Evolutionary conservation across 2,113 vertebrate species (phyloP), one percentile per base, ranked within the genome.

Genomic region (Paralichthys olivaceus): DNA sequence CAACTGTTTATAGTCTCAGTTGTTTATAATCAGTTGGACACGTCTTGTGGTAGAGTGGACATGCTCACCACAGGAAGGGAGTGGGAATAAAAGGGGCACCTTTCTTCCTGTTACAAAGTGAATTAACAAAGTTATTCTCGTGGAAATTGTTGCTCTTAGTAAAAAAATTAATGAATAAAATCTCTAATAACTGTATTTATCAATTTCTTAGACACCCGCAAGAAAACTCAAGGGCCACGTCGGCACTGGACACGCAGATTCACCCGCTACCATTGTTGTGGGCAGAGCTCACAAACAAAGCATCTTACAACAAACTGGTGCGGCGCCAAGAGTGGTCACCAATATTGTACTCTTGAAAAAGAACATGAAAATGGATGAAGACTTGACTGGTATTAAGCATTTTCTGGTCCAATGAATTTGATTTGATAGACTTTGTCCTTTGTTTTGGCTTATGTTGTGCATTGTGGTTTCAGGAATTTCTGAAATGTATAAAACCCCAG

Each of bases 201-300:
- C 8, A 25, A 54, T 65, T 6, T 76, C 57, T 15, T 82, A 97
- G 96, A 96, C 94, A 25, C 95, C 96, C 80, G 89, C 90, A 49
- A 91, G 72, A 75, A 93, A 88, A 65, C 49, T 93, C 3, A 82
- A 89, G 20, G 85, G 76, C 37, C 75, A 91, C 2, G 77, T 84
- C 28, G 95, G 95, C 89, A 97, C 96, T 22, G 96, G 96, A 4
- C 96, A 98, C 66, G 96, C 94, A 19, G 88, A 93, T 61, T 97
- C 96, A n/a, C 96, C 96, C 3, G 94, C 84, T 26, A 96, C 96
- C 15, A 93, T 95, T 15, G 86, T 94, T 26, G 88, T 95, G 40
- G 96, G 96, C 7, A 94, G 83, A 90, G 96, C 96, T 79, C 92
- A 95, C 65, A 75, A 73, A 51, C 80, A 89, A 25, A 91, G 76